Evolutionary conservation across 2,113 vertebrate genomes (phyloP), one percentile per base, ranked within the genome.

Genomic region (Anarhynchus alexandrinus): DNA sequence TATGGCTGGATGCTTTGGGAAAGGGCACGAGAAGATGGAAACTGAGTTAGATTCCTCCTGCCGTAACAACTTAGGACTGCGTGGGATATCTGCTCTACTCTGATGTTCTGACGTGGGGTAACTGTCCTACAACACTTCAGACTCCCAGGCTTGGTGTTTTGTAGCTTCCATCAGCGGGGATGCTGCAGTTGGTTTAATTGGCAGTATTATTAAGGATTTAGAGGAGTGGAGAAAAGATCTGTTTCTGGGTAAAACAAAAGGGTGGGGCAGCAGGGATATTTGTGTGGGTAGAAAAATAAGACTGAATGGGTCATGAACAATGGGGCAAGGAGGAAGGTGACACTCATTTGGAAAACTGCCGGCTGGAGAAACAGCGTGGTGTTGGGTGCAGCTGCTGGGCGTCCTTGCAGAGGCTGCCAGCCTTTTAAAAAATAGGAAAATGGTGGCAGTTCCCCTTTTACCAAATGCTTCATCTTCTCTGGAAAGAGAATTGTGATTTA

Each of bases 51-150:
- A 57, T 38, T 74, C 36, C 70, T 64, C 38, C n/a, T 18, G 22
- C n/a, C 3, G 1, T 32, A 73, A 29, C 67, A n/a, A 17, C 0
- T 0, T 34, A 51, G 0, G 1, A 10, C 26, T 27, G 21, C 0
- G 1, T 57, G 69, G 69, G 61, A 8, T 22, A 54, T 54, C 38
- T 40, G 34, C 38, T 30, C 27, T 80, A 5, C 74, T 26, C 12
- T 59, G 23, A 40, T 13, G 27, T 43, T 26, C 19, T 59, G 23
- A 40, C 9, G 27, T 43, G 27, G 4, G 10, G 13, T 58, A 38
- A 47, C 18, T 57, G 42, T 43, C 38, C 77, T 52, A 1, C 54
- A 79, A 54, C 22, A 21, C 51, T 83, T 86, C 47, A 32, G 57
- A 72, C 23, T 47, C 42, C 27, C 38, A 73, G 38, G 47, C n/a